Evolutionary conservation across 1,140 invertebrate species (phyloP).

Genomic region (Drosophila persimilis): DNA sequence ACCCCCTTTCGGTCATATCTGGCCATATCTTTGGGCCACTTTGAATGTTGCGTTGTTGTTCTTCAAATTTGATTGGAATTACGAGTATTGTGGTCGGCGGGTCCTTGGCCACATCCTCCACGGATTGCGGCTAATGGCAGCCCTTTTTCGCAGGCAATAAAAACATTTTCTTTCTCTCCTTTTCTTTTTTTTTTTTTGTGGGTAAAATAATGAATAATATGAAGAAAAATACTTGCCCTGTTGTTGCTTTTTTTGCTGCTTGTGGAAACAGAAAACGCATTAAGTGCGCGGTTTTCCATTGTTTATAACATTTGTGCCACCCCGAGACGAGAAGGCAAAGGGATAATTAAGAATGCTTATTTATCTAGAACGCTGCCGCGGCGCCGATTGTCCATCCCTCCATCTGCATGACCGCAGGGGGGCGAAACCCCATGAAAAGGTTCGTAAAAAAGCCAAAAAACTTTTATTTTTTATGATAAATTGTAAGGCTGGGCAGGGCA

Average conservation of each 20-base stretch:
- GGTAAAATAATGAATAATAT: constrained; percentile 79
- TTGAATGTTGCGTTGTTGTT: constrained; percentile 46
- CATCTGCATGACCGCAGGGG: constrained; percentile 65
- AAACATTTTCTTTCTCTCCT: constrained; percentile 70
- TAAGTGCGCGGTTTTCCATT: constrained; percentile 80
- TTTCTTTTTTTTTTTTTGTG: not conserved
- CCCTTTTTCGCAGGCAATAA: constrained; percentile 80
- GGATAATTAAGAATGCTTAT: constrained; percentile 82
- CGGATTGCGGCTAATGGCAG: constrained; percentile 60
- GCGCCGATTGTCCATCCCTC: constrained; percentile 67
- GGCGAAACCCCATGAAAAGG: constrained; percentile 36
- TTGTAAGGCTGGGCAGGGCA: constrained; percentile 20
- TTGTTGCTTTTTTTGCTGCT: constrained; percentile 12
- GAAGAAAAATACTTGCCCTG: constrained; percentile 75
- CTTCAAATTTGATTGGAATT: constrained; percentile 66
- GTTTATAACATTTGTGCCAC: constrained; percentile 69
- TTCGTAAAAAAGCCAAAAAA: constrained; percentile 62
- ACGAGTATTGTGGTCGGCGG: constrained; percentile 12
- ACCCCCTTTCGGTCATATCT: constrained; percentile 23
- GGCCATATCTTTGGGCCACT: constrained; percentile 43
- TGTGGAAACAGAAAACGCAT: constrained; percentile 74
- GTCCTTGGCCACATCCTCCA: constrained; percentile 35
- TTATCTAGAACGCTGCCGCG: constrained; percentile 77
- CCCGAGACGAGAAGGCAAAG: constrained; percentile 52
- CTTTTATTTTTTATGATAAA: constrained; percentile 65